These are phyloP conservation scores for Dasyprocta punctata DNA, from an alignment of 2,113 vertebrate genomes.

Conservation along the genomic window DNA sequence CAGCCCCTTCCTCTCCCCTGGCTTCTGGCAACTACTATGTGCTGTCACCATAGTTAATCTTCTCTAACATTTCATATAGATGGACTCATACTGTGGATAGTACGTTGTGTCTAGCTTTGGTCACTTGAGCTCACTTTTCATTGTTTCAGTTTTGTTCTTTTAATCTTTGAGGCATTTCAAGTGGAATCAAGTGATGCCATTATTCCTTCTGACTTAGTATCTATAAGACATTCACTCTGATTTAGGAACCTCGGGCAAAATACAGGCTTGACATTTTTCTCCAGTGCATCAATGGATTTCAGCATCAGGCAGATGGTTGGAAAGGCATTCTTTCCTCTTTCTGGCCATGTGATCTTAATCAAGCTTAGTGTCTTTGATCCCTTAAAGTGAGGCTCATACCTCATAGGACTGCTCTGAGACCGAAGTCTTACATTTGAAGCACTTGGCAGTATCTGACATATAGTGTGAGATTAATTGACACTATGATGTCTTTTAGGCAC, in stretches of 20 bases:
- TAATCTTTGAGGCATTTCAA: neutral
- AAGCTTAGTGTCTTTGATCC: neutral
- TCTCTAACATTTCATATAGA: neutral
- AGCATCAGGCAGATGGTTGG: neutral
- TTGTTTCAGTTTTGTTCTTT: neutral
- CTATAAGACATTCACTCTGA: neutral
- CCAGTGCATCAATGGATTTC: neutral
- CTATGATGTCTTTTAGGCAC: neutral
- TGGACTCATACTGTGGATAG: neutral
- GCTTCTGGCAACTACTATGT: neutral
- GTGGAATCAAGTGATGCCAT: neutral
- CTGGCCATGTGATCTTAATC: neutral
- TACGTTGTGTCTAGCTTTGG: neutral
- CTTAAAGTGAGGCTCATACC: neutral
- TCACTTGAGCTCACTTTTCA: neutral
- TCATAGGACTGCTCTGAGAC: neutral
- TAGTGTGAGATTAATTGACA: neutral
- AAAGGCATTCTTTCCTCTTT: neutral
- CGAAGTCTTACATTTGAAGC: neutral
- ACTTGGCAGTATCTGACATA: neutral
- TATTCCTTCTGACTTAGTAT: neutral
- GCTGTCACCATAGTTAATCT: neutral
- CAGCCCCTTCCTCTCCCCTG: neutral
- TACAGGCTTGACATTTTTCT: too few relatives aligned
- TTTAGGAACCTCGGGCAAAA: neutral